Evolutionary conservation across 2,888 invertebrate species (phyloP).

Genomic region (Gymnocheta viridis): DNA sequence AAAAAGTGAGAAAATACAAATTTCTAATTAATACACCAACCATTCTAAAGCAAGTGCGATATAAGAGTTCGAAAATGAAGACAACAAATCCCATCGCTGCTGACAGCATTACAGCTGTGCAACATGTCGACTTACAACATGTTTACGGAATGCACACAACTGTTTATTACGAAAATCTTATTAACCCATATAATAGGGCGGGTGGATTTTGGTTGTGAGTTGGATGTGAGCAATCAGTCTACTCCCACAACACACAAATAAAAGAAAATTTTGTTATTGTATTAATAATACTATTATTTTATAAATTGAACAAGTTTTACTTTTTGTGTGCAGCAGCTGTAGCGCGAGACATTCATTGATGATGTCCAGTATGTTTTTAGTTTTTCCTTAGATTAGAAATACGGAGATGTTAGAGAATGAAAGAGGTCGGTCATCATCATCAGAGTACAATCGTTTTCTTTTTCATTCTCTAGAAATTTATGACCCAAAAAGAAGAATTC

Average conservation of each 20-base stretch:
- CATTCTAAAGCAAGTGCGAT: too few relatives aligned
- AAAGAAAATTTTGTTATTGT: neutral
- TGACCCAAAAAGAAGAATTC: conserved; percentile 35
- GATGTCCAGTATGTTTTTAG: conserved; percentile 39
- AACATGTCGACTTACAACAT: conserved; percentile 58
- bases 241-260: conserved; percentile 25
- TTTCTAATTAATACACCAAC: too few relatives aligned
- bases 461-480: conserved; percentile 35
- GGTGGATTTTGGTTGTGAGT: neutral
- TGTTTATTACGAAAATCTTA: conserved; percentile 31
- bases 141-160: conserved; percentile 46
- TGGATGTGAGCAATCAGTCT: neutral
- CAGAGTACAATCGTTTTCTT: conserved; percentile 30
- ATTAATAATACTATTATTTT: conserved; percentile 27
- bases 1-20: too few relatives aligned
- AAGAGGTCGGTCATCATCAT: conserved; percentile 41
- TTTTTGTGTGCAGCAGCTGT: conserved; percentile 19
- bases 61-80: neutral
- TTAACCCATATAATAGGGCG: conserved; percentile 47
- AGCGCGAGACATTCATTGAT: conserved; percentile 52
- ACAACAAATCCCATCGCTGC: neutral
- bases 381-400: conserved; percentile 13
- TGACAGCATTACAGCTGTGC: neutral
- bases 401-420: conserved; percentile 24
- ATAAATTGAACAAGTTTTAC: conserved; percentile 26